These are phyloP conservation scores for Eudasyphora cyanicolor DNA, from an alignment of 2,888 invertebrate species.

Conservation along the genomic window DNA sequence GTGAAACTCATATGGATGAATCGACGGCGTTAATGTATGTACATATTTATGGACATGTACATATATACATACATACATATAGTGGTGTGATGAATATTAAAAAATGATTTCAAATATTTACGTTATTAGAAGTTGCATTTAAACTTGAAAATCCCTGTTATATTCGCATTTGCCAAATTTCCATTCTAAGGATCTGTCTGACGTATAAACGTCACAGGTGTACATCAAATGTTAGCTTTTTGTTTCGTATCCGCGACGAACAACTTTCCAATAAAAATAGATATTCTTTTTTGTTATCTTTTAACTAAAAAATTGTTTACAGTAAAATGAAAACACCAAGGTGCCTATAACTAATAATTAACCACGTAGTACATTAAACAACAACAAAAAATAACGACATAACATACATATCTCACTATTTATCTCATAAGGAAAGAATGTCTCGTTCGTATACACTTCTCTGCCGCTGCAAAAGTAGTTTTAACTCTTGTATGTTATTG, in stretches of 20 bases:
- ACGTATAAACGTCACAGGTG: too few relatives aligned
- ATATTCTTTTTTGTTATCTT: too few relatives aligned
- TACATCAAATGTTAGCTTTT: not conserved
- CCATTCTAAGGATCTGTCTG: too few relatives aligned
- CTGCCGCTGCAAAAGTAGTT: not conserved
- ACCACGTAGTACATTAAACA: not conserved
- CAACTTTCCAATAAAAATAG: not conserved
- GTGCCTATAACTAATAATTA: too few relatives aligned
- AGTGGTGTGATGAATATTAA: not conserved
- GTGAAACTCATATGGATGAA: not conserved
- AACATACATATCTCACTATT: not conserved
- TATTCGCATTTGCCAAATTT: too few relatives aligned
- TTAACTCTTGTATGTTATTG: not conserved
- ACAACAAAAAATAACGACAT: not conserved
- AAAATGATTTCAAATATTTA: not conserved
- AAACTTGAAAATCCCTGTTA: too few relatives aligned
- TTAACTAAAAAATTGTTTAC: too few relatives aligned
- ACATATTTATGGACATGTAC: not conserved
- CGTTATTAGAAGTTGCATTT: not conserved
- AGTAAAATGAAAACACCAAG: too few relatives aligned
- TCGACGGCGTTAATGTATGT: not conserved
- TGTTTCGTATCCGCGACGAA: not conserved
- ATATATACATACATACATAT: not conserved
- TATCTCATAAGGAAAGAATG: not conserved
- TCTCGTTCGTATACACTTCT: not conserved